Evolutionary conservation across 2,888 invertebrate species (phyloP), one percentile per base, ranked within the genome.

Genomic region (Phasia obesa): DNA sequence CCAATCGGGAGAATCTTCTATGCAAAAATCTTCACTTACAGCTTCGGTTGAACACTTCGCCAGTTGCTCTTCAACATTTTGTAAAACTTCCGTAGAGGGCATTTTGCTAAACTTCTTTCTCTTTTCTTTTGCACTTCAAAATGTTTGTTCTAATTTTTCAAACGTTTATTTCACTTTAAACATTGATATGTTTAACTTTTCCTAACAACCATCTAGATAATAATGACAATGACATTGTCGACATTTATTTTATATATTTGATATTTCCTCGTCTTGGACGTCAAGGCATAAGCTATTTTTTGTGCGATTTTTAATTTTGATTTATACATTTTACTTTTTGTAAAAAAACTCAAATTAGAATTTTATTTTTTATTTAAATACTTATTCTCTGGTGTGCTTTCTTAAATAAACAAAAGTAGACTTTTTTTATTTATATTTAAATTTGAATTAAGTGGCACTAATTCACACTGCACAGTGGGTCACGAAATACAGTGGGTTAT

Each of bases 1-100:
- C 90, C 90, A 90, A 17, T 84, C 86, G 0, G 91, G 91, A 0
- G 86, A 84, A 77, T 86, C 85, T 25, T 83, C 73, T 15, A 73
- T 53, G 15, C 70, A 27, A 19, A 86, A 31, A 17, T 67, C 69
- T 27, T 27, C 70, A 31, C 59, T 9, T 5, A 1, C 17, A 2
- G 6, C 0, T 2, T 60, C 59, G 2, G 13, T 38, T n/a, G 53
- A 25, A 9, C 62, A 62, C 4, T 78, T 75, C 11, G 47, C 13
- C 51, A 77, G 67, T 57, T 85, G 79, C 21, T 86, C 84, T 27
- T 86, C 87, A n/a, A 86, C 25, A 6, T 85, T 84, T 42, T 85
- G 71, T 23, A 89, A 86, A 9, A 88, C 75, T 85, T 88, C 87
- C 4, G 87, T 70, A 47, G 87, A 86, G n/a, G 88, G 85, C 88